These are phyloP conservation scores for Glandiceps talaboti DNA, from an alignment of 53 echinoderm and acorn worm genomes.

Conservation along the genomic window DNA sequence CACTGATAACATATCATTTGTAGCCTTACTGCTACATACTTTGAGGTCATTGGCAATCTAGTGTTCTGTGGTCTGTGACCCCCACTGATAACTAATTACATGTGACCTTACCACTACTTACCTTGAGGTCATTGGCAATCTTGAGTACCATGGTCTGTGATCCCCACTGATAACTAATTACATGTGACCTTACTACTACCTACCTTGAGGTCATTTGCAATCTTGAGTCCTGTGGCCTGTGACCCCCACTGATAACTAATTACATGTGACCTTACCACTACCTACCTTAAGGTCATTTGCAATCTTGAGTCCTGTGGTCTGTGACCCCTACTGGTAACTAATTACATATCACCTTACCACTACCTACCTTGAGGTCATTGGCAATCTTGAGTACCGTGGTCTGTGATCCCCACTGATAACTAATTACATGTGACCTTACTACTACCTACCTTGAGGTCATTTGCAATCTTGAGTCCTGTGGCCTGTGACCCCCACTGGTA, in stretches of 20 bases:
- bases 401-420: conserved; percentile 88
- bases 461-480: conserved; percentile 60
- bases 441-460: conserved; percentile 58
- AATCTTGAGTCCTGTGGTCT: conserved; percentile 57
- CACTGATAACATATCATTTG: conserved; percentile 99
- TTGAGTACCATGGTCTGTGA: conserved; percentile 65
- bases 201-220: conserved; percentile 61
- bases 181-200: too few species aligned
- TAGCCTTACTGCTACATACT: too few species aligned
- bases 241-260: too few species aligned
- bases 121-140: conserved; percentile 57
- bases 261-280: too few species aligned
- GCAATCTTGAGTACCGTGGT: conserved; percentile 60
- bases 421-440: too few species aligned
- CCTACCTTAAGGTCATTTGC: conserved; percentile 59
- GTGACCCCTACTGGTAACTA: too few species aligned
- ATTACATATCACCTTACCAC: too few species aligned
- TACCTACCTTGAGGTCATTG: conserved; percentile 59
- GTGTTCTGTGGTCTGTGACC: conserved; percentile 54
- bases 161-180: conserved; percentile 96
- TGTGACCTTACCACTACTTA: too few species aligned
- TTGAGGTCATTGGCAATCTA: conserved; percentile 54
- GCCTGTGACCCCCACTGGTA: conserved; percentile 85
- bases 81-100: conserved; percentile 99
- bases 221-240: conserved; percentile 54